phyloP scores from a whole-genome alignment of 2,797 vertebrate species.

The Hipposideros larvatus region DNA sequence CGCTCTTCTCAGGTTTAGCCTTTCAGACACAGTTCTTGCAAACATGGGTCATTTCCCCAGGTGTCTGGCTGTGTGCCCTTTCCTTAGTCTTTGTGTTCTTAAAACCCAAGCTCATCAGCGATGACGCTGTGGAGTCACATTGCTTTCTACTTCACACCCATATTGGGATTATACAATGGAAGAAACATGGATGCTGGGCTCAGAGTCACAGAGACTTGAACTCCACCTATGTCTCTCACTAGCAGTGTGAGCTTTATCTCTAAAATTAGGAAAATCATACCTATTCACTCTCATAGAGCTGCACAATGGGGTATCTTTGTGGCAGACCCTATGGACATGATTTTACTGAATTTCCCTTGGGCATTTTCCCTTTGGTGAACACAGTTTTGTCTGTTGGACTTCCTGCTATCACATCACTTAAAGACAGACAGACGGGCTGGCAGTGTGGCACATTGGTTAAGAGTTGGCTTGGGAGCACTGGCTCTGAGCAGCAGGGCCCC shows the following conservation, averaged over 20 bases:
- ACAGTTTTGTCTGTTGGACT: neutral
- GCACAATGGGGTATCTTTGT: neutral
- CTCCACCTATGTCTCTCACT: neutral
- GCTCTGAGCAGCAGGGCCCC: too few relatives aligned
- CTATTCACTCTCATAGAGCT: neutral
- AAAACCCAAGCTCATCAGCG: neutral
- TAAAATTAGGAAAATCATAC: neutral
- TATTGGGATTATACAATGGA: neutral
- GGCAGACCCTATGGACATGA: neutral
- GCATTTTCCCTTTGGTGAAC: neutral
- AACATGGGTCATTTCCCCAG: neutral
- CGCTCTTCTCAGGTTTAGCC: neutral
- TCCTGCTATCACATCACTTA: neutral
- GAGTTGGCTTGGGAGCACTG: too few relatives aligned
- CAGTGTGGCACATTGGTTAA: too few relatives aligned
- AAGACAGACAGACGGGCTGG: neutral
- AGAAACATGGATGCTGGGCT: neutral
- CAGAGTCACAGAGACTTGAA: neutral
- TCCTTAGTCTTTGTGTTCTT: slow-evolving; percentile 17
- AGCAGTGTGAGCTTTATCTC: neutral
- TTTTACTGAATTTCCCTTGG: slow-evolving; percentile 14
- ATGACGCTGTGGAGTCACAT: neutral
- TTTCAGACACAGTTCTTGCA: neutral
- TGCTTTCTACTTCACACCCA: neutral
- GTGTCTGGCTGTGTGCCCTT: neutral